These are phyloP conservation scores for Botia almorhae DNA, from an alignment of 2,797 vertebrate genomes.

Conservation along the genomic window DNA sequence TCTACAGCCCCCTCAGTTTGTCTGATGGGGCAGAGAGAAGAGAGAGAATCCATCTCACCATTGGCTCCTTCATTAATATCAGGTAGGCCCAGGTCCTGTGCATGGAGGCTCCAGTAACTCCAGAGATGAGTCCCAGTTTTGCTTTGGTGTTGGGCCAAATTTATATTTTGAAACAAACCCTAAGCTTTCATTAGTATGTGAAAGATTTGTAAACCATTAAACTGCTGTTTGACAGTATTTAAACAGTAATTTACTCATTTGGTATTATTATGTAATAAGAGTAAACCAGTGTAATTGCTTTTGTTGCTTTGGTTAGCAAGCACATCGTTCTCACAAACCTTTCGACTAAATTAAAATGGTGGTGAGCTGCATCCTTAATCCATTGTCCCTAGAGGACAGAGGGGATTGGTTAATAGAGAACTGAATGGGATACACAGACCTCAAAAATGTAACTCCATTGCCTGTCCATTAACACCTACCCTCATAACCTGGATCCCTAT, in stretches of 20 bases:
- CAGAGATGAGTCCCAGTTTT: background rate
- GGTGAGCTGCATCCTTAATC: constrained; percentile 56
- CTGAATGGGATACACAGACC: constrained; percentile 41
- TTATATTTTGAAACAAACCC: background rate
- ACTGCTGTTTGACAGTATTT: constrained; percentile 2
- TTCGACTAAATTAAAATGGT: constrained; percentile 45
- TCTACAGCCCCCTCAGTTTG: constrained; percentile 84
- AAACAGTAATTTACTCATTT: background rate
- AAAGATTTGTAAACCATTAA: background rate
- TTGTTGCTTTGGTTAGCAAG: constrained; percentile 17
- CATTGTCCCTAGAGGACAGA: constrained; percentile 25
- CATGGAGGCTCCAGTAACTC: background rate
- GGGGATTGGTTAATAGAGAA: constrained; percentile 30
- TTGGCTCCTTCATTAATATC: constrained; percentile 86
- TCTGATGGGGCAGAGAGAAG: constrained; percentile 83
- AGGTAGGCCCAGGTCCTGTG: constrained; percentile 75
- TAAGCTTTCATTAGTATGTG: constrained; percentile 1
- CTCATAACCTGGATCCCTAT: background rate
- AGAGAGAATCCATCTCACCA: constrained; percentile 83
- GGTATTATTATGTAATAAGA: background rate
- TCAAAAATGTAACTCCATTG: constrained; percentile 24
- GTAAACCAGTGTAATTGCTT: background rate
- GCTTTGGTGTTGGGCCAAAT: constrained; percentile 1
- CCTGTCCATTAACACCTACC: constrained; percentile 29
- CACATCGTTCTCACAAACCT: constrained; percentile 24